Conservation (phyloP, 2,888 invertebrate genomes). For the Mactromeris polynyma region DNA sequence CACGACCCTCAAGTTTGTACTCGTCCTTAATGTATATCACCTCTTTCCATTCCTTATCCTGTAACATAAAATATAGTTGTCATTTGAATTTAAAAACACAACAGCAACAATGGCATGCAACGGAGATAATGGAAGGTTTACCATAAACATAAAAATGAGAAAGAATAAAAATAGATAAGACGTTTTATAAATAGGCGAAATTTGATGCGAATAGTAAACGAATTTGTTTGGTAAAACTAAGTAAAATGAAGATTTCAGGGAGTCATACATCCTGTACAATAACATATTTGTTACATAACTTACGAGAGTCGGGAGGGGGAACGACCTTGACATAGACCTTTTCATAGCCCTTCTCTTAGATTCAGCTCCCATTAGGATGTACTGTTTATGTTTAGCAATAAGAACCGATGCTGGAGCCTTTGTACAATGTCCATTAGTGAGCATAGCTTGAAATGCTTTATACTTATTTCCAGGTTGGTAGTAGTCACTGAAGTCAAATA, state of each 20-base stretch:
- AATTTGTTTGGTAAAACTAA: no score
- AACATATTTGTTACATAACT: neutral
- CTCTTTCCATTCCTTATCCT: conserved; percentile 62
- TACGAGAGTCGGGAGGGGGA: conserved; percentile 59
- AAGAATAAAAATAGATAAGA: no score
- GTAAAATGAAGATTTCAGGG: no score
- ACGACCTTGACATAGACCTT: conserved; percentile 24
- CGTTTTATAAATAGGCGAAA: no score
- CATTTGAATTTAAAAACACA: no score
- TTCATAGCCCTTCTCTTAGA: conserved; percentile 5
- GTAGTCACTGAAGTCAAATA: no score
- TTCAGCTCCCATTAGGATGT: conserved; percentile 59
- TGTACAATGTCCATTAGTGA: conserved; percentile 68
- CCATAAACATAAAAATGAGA: no score
- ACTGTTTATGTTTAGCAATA: conserved; percentile 50
- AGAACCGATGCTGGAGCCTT: conserved; percentile 46
- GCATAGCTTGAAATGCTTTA: conserved; percentile 50
- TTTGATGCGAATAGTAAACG: no score
- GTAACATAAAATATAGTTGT: neutral
- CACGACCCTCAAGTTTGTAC: conserved; percentile 53
- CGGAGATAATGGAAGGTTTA: no score
- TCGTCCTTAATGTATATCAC: conserved; percentile 58
- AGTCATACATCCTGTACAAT: no score
- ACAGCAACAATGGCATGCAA: no score
- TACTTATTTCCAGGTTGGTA: no score